Evolutionary conservation across 2,888 invertebrate genomes (phyloP).

Genomic region (Icerya purchasi): DNA sequence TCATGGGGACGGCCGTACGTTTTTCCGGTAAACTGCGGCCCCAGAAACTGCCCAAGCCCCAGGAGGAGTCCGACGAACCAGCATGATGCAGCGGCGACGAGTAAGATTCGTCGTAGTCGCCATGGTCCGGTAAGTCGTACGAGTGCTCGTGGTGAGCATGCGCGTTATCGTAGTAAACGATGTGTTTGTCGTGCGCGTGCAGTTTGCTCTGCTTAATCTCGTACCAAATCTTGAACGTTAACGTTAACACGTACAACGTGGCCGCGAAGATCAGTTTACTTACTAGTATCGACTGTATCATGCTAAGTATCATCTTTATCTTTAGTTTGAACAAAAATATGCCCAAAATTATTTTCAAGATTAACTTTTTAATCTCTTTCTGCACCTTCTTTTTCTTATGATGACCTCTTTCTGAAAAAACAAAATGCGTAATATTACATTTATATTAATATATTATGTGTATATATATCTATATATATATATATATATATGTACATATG

Average conservation of each 20-base stretch:
- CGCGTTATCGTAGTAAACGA: conserved; percentile 15
- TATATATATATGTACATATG: too few relatives aligned
- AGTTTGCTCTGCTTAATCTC: conserved; percentile 16
- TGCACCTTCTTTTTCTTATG: conserved; percentile 22
- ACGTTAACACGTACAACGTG: conserved; percentile 20
- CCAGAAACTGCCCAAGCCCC: conserved; percentile 18
- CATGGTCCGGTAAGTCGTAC: conserved; percentile 19
- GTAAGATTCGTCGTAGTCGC: conserved; percentile 17
- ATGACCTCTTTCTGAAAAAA: conserved; percentile 18
- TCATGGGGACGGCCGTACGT: conserved; percentile 1
- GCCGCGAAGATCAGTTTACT: conserved; percentile 20
- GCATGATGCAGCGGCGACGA: conserved; percentile 12
- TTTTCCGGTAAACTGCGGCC: conserved; percentile 8
- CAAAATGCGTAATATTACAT: too few relatives aligned
- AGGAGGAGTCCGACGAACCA: conserved; percentile 16
- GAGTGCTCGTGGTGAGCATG: conserved; percentile 21
- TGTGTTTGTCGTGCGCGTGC: conserved; percentile 13
- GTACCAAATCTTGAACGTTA: conserved; percentile 21
- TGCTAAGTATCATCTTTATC: conserved; percentile 21
- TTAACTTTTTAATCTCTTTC: conserved; percentile 21
- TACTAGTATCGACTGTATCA: conserved; percentile 20
- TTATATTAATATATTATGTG: too few relatives aligned
- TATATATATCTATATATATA: too few relatives aligned
- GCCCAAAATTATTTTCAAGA: conserved; percentile 21
- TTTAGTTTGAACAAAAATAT: conserved; percentile 21